Conservation (phyloP, 2,797 vertebrate species). For the Mus minutoides region DNA sequence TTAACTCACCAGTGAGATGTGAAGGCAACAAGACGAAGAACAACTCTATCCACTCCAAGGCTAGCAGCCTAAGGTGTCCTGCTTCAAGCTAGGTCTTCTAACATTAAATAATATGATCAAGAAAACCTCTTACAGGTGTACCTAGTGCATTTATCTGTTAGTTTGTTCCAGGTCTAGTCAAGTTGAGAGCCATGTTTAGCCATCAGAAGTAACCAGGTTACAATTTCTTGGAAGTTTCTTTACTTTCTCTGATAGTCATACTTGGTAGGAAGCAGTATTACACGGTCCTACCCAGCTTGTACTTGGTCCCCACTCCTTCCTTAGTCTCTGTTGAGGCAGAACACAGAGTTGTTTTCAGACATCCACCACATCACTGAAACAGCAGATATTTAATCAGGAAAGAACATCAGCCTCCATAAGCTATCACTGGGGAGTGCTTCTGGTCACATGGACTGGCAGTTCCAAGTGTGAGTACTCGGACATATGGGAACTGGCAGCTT, state of each 20-base stretch:
- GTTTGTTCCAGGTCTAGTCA: not conserved
- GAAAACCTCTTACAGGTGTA: not conserved
- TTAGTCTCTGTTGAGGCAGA: not conserved
- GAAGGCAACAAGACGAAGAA: not conserved
- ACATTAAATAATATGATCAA: not conserved
- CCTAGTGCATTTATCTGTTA: not conserved
- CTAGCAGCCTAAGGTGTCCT: not conserved
- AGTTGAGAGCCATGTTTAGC: not conserved
- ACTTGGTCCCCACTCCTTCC: not conserved
- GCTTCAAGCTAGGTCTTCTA: not conserved
- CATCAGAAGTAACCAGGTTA: not conserved
- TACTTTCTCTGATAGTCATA: not conserved
- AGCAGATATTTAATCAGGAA: not conserved
- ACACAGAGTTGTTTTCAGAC: not conserved
- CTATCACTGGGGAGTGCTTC: not conserved
- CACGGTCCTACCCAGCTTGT: rapidly evolving
- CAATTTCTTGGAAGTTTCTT: not conserved
- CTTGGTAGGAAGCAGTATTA: not conserved
- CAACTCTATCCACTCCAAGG: no score
- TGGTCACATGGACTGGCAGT: rapidly evolving
- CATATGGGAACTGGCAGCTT: not conserved
- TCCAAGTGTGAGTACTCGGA: not conserved
- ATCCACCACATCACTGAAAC: no score
- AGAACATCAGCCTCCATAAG: not conserved
- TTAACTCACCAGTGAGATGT: not conserved